These are phyloP conservation scores for Eulithis testata DNA, from an alignment of 2,888 invertebrate species.

Conservation along the genomic window DNA sequence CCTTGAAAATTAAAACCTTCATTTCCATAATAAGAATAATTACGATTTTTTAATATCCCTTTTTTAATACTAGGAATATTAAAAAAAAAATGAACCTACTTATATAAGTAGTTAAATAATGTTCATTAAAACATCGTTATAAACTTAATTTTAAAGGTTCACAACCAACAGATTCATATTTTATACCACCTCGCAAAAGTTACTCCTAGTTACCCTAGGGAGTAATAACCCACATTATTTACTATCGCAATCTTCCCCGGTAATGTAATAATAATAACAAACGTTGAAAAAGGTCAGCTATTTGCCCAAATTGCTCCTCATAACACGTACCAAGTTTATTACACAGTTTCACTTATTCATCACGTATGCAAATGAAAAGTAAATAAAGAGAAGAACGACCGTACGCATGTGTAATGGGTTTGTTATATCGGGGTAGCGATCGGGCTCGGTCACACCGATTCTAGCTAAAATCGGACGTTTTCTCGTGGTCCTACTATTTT, in stretches of 20 bases:
- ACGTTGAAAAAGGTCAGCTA: slow-evolving; percentile 41
- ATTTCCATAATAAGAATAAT: no score
- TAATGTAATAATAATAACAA: slow-evolving; percentile 40
- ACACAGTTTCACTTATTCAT: slow-evolving; percentile 62
- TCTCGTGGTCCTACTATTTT: no score
- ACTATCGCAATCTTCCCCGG: slow-evolving; percentile 29
- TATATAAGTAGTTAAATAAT: no score
- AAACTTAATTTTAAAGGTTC: not conserved
- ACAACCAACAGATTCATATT: not conserved
- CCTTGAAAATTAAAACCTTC: no score
- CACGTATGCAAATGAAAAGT: slow-evolving; percentile 71
- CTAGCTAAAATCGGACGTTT: no score
- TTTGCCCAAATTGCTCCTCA: slow-evolving; percentile 40
- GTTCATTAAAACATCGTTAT: no score
- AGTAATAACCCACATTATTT: slow-evolving; percentile 21
- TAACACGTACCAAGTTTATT: slow-evolving; percentile 55
- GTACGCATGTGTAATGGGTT: slow-evolving; percentile 50
- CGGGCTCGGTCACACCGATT: not conserved
- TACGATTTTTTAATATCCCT: no score
- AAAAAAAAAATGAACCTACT: no score
- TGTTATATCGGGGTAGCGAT: slow-evolving; percentile 60
- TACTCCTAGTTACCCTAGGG: slow-evolving; percentile 18
- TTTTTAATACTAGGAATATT: no score
- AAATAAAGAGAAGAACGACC: slow-evolving; percentile 70
- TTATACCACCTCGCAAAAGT: slow-evolving; percentile 6